These are phyloP conservation scores for Columba guinea DNA, from an alignment of 2,797 vertebrate genomes.

Conservation along the genomic window DNA sequence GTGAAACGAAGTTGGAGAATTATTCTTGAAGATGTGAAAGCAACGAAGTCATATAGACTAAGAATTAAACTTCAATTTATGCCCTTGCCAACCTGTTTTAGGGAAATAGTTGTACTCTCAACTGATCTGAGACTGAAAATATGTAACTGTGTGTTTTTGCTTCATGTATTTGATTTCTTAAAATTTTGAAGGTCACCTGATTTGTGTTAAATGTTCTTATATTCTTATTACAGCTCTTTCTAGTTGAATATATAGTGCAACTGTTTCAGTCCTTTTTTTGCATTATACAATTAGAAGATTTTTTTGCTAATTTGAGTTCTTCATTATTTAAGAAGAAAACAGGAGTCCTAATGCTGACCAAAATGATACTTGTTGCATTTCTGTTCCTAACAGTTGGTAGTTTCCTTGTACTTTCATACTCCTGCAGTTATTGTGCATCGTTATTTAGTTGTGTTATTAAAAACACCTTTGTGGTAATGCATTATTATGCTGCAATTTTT, in stretches of 20 bases:
- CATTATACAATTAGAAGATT: neutral
- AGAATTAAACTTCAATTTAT: neutral
- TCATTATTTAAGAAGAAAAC: neutral
- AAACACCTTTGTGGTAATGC: neutral
- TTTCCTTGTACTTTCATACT: neutral
- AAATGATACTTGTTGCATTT: neutral
- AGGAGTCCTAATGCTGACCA: neutral
- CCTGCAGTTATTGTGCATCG: neutral
- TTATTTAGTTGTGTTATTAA: neutral
- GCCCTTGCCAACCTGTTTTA: neutral
- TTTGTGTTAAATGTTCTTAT: neutral
- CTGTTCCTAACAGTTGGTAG: neutral
- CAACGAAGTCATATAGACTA: neutral
- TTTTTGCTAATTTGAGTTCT: neutral
- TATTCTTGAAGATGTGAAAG: neutral
- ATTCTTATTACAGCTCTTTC: neutral
- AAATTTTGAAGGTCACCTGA: neutral
- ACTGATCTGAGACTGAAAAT: neutral
- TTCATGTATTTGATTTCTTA: neutral
- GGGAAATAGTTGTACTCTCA: neutral
- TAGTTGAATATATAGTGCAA: neutral
- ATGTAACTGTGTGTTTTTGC: neutral
- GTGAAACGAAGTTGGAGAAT: neutral
- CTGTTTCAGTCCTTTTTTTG: neutral
- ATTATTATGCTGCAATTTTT: neutral